A percentile compares a stretch with the other conserved stretches of the same genome.
Conservation (phyloP, 2,888 invertebrate species). For the Liopterus haemorrhoidalis region DNA sequence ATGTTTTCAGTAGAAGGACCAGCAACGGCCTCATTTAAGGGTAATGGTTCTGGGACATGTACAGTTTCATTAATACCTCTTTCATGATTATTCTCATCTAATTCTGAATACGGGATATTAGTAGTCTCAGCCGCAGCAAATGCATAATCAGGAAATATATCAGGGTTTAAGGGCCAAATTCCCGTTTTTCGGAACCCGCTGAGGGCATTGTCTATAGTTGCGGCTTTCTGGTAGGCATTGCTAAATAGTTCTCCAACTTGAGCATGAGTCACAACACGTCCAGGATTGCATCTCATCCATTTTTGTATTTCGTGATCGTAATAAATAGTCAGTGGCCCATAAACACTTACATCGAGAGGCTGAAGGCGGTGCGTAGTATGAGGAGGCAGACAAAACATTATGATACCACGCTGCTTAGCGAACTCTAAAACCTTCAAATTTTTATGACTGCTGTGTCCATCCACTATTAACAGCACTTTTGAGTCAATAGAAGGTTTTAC, state of each 20-base stretch:
- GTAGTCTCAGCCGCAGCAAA: too few relatives aligned
- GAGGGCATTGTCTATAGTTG: conserved; percentile 24
- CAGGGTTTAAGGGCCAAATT: conserved; percentile 19
- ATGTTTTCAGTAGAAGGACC: too few relatives aligned
- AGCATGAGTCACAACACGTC: conserved; percentile 29
- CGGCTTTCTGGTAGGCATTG: conserved; percentile 28
- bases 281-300: too few relatives aligned
- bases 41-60: too few relatives aligned
- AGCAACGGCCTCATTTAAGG: too few relatives aligned
- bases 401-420: conserved; percentile 32
- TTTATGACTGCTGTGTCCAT: too few relatives aligned
- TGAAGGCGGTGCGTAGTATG: conserved; percentile 33
- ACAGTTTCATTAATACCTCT: too few relatives aligned
- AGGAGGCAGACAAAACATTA: conserved; percentile 35
- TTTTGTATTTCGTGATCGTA: conserved; percentile 28
- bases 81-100: too few relatives aligned
- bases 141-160: conserved; percentile 23
- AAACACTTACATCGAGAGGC: conserved; percentile 32
- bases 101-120: too few relatives aligned
- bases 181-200: conserved; percentile 26
- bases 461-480: conserved; percentile 10
- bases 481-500: conserved; percentile 1
- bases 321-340: conserved; percentile 30
- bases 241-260: conserved; percentile 28
- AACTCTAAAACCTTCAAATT: too few relatives aligned